Conservation (phyloP, 2,888 invertebrate species). For the Phyto melanocephala region DNA sequence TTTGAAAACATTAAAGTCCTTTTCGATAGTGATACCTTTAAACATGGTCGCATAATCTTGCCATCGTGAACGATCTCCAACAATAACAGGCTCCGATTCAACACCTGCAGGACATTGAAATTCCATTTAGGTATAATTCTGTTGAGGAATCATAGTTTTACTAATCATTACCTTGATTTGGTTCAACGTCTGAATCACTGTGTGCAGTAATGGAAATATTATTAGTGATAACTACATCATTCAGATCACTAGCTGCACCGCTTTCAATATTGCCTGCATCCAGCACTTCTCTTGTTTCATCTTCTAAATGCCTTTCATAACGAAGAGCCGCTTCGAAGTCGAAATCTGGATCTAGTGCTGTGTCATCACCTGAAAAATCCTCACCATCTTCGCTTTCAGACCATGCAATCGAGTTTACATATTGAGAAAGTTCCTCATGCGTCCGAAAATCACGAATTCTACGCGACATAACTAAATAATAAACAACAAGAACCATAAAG, state of each 20-base stretch:
- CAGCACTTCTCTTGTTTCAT: background rate
- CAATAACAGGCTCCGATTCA: background rate
- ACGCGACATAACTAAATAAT: no score
- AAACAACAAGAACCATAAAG: no score
- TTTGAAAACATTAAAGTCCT: background rate
- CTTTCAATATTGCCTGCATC: background rate
- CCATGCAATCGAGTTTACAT: background rate
- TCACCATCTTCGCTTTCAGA: constrained; percentile 12
- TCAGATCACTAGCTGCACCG: background rate
- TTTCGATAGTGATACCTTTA: background rate
- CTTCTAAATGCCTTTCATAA: background rate
- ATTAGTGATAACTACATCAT: background rate
- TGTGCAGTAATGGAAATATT: background rate
- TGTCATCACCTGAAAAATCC: constrained; percentile 17
- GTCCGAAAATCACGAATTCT: no score
- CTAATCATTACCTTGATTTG: background rate
- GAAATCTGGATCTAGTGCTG: background rate
- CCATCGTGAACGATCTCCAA: background rate
- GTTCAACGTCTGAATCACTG: background rate
- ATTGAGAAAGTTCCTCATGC: no score
- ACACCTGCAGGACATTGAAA: background rate
- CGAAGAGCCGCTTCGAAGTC: background rate
- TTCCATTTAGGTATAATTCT: background rate
- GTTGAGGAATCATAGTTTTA: background rate
- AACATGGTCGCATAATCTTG: background rate